A percentile compares a stretch with the other conserved stretches of the same genome.
These are phyloP conservation scores for Podarcis cretensis DNA, from an alignment of 2,113 vertebrate species.

Conservation along the genomic window DNA sequence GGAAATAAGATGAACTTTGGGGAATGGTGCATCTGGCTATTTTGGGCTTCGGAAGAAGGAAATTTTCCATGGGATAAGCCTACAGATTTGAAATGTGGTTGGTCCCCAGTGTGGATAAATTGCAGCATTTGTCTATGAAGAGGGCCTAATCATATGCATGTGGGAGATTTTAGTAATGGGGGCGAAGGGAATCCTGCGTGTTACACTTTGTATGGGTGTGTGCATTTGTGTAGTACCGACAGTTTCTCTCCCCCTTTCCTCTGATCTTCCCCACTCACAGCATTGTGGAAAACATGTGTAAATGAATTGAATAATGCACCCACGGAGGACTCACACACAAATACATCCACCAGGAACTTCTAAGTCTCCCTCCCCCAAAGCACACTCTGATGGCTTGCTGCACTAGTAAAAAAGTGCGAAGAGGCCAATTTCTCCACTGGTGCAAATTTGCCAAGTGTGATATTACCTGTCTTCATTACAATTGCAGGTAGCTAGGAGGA, in stretches of 20 bases:
- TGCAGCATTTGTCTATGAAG: conserved; percentile 54
- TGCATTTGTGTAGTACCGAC: not conserved
- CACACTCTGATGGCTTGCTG: not conserved
- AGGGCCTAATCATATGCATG: conserved; percentile 69
- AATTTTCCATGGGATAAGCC: conserved; percentile 66
- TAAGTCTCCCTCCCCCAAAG: conserved; percentile 33
- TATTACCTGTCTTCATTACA: not conserved
- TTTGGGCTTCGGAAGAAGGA: conserved; percentile 27
- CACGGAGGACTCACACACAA: conserved; percentile 29
- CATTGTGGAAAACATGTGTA: conserved; percentile 55
- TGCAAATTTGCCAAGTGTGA: not conserved
- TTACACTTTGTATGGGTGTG: conserved; percentile 30
- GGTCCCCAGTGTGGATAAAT: conserved; percentile 69
- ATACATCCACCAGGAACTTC: conserved; percentile 51
- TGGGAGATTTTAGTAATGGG: conserved; percentile 67
- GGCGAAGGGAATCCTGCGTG: conserved; percentile 13
- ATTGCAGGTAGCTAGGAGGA: not conserved
- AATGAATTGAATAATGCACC: conserved; percentile 40
- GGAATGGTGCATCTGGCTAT: conserved; percentile 31
- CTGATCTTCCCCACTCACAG: conserved; percentile 34
- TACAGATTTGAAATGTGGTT: conserved; percentile 64
- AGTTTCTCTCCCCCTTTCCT: not conserved
- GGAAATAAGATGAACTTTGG: conserved; percentile 51
- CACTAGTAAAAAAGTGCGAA: not conserved
- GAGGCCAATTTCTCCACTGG: not conserved